These are phyloP conservation scores for Linyphia triangularis DNA, from an alignment of 2,888 invertebrate genomes.

Conservation along the genomic window DNA sequence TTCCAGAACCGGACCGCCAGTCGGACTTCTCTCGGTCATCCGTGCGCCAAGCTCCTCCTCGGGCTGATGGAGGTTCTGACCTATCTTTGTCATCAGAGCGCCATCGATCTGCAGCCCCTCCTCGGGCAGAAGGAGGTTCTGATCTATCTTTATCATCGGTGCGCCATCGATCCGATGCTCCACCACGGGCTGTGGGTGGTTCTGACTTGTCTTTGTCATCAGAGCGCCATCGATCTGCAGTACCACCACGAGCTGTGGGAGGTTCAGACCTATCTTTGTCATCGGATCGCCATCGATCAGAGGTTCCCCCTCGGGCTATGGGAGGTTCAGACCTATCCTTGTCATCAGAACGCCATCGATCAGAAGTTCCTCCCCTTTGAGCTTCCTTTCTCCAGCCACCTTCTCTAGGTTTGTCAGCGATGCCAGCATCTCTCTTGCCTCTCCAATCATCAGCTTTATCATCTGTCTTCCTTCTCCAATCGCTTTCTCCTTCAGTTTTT, in stretches of 20 bases:
- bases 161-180: slow-evolving; percentile 13
- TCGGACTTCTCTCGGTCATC: slow-evolving; percentile 49
- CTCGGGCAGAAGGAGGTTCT: background rate
- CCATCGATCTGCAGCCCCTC: slow-evolving; percentile 28
- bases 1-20: slow-evolving; percentile 43
- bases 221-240: slow-evolving; percentile 37
- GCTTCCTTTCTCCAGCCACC: background rate
- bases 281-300: slow-evolving; percentile 29
- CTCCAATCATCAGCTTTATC: background rate
- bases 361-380: background rate
- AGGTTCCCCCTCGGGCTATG: slow-evolving; percentile 9
- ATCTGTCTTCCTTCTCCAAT: slow-evolving; percentile 44
- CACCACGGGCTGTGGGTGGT: slow-evolving; percentile 24
- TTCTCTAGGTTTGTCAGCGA: slow-evolving; percentile 7
- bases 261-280: background rate
- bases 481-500: slow-evolving; percentile 34
- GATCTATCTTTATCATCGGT: background rate
- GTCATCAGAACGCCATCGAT: slow-evolving; percentile 37
- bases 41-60: slow-evolving; percentile 26
- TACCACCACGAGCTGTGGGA: background rate
- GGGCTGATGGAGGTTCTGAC: slow-evolving; percentile 14
- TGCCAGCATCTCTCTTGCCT: background rate
- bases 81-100: slow-evolving; percentile 39
- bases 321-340: slow-evolving; percentile 8
- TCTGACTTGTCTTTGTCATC: slow-evolving; percentile 17